Percentiles rank a stretch among this genome's conserved stretches.
phyloP scores from a whole-genome alignment of 2,888 invertebrate species.

The Andrena praecox region DNA sequence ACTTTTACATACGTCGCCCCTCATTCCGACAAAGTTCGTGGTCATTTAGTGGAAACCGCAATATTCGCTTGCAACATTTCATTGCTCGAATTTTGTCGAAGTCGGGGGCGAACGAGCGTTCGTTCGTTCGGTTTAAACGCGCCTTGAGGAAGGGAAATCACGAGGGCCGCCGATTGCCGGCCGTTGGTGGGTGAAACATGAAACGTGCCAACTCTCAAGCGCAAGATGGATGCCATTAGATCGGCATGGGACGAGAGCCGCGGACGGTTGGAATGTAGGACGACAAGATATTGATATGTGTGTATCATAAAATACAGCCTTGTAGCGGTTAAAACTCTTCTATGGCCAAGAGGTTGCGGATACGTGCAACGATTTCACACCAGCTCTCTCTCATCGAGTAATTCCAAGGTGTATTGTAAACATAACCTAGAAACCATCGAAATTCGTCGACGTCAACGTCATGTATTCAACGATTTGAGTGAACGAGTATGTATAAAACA shows the following conservation, averaged over 20 bases:
- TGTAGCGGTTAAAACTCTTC: background rate
- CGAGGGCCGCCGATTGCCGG: background rate
- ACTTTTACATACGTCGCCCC: too few relatives aligned
- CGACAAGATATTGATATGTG: background rate
- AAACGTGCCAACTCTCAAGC: background rate
- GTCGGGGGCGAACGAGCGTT: too few relatives aligned
- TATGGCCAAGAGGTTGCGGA: background rate
- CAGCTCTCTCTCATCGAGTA: background rate
- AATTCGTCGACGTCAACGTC: slow-evolving; percentile 8
- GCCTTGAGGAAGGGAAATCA: too few relatives aligned
- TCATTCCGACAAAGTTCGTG: too few relatives aligned
- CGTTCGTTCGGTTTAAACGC: too few relatives aligned
- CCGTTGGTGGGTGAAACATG: background rate
- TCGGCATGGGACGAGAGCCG: background rate
- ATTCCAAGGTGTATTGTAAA: slow-evolving; percentile 28
- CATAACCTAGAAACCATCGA: slow-evolving; percentile 43
- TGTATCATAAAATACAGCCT: slow-evolving; percentile 15
- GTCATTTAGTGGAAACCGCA: too few relatives aligned
- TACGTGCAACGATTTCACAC: background rate
- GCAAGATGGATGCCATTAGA: slow-evolving; percentile 26
- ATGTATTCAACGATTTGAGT: slow-evolving; percentile 39
- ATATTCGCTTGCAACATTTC: too few relatives aligned
- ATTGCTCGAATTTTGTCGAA: too few relatives aligned
- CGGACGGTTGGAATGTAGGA: slow-evolving; percentile 10
- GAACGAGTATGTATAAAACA: slow-evolving; percentile 28